Conservation (phyloP, 2,888 invertebrate species). For the Ormyrus labotus region DNA sequence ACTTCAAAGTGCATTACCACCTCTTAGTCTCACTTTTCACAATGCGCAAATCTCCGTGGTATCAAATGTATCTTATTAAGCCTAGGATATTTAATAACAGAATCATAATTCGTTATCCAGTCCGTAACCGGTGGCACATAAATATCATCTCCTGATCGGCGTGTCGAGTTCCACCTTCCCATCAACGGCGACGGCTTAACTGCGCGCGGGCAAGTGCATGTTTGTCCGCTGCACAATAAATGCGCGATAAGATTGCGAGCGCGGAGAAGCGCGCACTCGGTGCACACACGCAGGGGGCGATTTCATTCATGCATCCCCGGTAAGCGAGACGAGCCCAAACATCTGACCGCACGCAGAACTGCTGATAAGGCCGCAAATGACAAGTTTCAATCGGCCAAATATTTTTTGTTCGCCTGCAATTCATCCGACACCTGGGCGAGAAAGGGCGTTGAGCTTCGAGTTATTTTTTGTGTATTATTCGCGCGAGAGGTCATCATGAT, state of each 20-base stretch:
- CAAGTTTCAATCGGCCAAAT: background rate
- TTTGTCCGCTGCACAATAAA: slow-evolving; percentile 28
- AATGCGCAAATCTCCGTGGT: too few species aligned
- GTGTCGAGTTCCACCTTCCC: too few species aligned
- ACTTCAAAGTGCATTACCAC: too few species aligned
- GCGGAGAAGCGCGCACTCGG: background rate
- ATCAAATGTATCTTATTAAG: too few species aligned
- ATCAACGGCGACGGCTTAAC: too few species aligned
- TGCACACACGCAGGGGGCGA: slow-evolving; percentile 5
- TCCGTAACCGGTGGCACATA: background rate
- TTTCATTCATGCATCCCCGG: slow-evolving; percentile 33
- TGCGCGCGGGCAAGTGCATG: slow-evolving; percentile 4
- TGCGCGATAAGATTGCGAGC: slow-evolving; percentile 44
- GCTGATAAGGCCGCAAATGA: background rate
- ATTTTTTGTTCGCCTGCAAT: background rate
- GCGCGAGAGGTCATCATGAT: too few species aligned
- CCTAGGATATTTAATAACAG: slow-evolving; percentile 22
- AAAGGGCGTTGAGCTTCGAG: too few species aligned
- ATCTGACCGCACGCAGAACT: background rate
- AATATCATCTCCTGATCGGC: slow-evolving; percentile 7
- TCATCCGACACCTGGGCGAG: too few species aligned
- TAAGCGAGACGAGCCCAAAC: background rate
- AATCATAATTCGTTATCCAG: slow-evolving; percentile 12
- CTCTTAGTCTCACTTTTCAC: too few species aligned
- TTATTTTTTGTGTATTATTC: too few species aligned